Conservation (phyloP, 2,888 invertebrate genomes). For the Aphodius sticticus region DNA sequence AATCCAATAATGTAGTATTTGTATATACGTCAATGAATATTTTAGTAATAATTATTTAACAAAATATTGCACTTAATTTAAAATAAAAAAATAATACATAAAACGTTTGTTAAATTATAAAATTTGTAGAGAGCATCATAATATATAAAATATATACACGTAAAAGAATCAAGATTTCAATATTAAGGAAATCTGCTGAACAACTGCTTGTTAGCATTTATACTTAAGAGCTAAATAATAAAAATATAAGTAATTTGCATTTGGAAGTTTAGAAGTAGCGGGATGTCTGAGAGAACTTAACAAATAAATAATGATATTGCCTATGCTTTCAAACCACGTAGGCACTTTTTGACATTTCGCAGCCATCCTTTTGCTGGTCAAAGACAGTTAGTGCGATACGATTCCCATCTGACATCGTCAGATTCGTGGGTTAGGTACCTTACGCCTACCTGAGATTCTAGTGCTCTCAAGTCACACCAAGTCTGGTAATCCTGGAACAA, state of each 20-base stretch:
- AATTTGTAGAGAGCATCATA: not conserved
- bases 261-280: not conserved
- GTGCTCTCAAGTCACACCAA: conserved; percentile 90
- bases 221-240: not conserved
- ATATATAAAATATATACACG: not conserved
- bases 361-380: conserved; percentile 64
- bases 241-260: not conserved
- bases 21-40: not conserved
- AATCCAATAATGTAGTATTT: not conserved
- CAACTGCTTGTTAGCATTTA: not conserved
- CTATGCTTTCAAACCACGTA: conserved; percentile 55
- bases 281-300: not conserved
- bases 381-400: conserved; percentile 56
- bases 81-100: not conserved
- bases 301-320: not conserved
- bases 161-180: not conserved
- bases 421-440: conserved; percentile 92
- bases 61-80: not conserved
- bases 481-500: conserved; percentile 81
- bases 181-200: not conserved
- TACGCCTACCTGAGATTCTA: conserved; percentile 78
- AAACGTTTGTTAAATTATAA: not conserved
- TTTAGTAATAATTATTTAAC: not conserved
- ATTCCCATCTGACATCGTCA: conserved; percentile 91
- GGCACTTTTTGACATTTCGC: conserved; percentile 59